Base-by-base conservation (phyloP, 2,888 invertebrate genomes). In the Nemurella pictetii region DNA sequence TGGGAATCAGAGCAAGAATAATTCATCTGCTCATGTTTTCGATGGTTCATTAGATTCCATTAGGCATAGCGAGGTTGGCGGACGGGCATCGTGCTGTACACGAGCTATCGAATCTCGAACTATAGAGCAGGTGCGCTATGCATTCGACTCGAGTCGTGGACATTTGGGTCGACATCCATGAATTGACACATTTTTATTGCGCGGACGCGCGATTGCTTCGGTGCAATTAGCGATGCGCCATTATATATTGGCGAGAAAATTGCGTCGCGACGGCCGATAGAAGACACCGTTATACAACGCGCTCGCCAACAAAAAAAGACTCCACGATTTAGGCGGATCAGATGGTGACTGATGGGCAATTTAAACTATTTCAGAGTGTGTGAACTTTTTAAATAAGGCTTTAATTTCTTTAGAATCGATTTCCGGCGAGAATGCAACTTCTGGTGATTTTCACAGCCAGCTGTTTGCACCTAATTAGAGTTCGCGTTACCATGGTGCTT, bases 1-100 rank as follows among this genome's bases (percentile, higher is more conserved):
- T 29, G 30, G 26, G 78, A 78, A 30, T 78, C 78, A 78, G 78
- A 78, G 78, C 78, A 78, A 78, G 78, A 78, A 78, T 78, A 78
- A 78, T 78, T 78, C 30, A 29, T 15, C 5, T 28, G 30, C n/a
- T 30, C n/a, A 28, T 30, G 75, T 75, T 75, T 75, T 20, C 12
- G 27, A 27, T 30, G 78, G 28, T 30, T 78, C 29, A 78, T 78
- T 78, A 78, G 9, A 30, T 78, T 78, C 78, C 28, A 78, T 78
- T 75, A 75, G 28, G 15, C 20, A 55, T 55, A 7, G 3, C 20
- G 55, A 12, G 1, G 55, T 20, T 55, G n/a, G 9, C 55, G 55
- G 55, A 55, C 20, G 55, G 20, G 55, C 55, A 55, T 55, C 2
- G 55, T 20, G 20, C 55, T 20, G n/a, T n/a, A n/a, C n/a, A 20